phyloP scores from a whole-genome alignment of 2,113 vertebrate genomes.

The Gymnorhina tibicen region DNA sequence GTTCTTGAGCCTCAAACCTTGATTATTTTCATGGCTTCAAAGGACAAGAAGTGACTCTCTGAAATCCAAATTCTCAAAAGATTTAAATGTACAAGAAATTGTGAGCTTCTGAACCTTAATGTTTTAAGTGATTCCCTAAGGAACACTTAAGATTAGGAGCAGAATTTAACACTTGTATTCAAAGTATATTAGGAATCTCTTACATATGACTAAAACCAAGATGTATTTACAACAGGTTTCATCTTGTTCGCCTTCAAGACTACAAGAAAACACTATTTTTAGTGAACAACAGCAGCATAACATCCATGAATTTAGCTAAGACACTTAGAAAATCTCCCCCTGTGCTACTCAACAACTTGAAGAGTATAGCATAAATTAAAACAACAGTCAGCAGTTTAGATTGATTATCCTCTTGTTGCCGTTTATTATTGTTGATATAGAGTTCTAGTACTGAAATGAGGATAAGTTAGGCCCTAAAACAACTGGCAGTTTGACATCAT shows the following conservation, averaged over 20 bases:
- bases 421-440: neutral
- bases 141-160: neutral
- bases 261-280: neutral
- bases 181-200: neutral
- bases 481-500: neutral
- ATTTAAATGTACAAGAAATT: neutral
- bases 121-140: neutral
- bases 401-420: neutral
- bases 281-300: neutral
- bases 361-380: neutral
- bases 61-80: neutral
- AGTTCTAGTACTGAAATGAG: neutral
- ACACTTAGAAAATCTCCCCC: neutral
- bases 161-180: neutral
- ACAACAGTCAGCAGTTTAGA: neutral
- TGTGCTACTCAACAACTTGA: neutral
- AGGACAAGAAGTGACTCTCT: neutral
- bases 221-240: neutral
- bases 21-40: neutral
- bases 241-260: neutral
- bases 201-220: neutral
- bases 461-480: neutral
- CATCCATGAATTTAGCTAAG: neutral
- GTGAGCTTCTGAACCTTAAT: neutral
- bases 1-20: neutral